Evolutionary conservation across 2,888 invertebrate genomes (phyloP), one percentile per base, ranked within the genome.

Genomic region (Troides oblongomaculatus): DNA sequence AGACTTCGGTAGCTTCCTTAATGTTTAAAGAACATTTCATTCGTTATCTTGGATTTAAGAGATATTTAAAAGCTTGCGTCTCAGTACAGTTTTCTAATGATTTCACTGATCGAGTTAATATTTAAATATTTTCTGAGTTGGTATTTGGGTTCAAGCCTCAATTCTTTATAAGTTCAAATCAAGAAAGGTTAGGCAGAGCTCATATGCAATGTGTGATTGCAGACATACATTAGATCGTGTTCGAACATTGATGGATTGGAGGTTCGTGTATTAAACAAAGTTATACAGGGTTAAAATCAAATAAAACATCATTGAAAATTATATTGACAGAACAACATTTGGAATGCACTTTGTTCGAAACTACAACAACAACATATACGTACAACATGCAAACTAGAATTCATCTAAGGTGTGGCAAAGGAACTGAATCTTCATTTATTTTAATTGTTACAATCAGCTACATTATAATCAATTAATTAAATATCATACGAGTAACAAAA

Each of bases 321-420:
- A 71, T 71, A 76, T 71, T 75, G 76, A 79, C 79, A 83, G 80
- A 82, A 76, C 79, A 75, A 79, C 80, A 82, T 78, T 75, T 75
- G 79, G 79, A 79, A 84, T 81, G 84, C 84, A 84, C 82, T 80
- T 81, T 83, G 83, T 81, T 80, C 81, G 78, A 79, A 78, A 81
- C 84, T 87, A 89, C 77, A 56, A 56, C 3, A 56, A 56, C 3
- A 56, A 56, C 30, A n/a, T 46, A 25, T 12, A 65, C 68, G 74
- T 77, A 84, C 81, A 77, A 77, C 92, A 91, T 92, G 92, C 92
- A 90, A 79, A 79, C 87, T 87, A 78, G n/a, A 64, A 90, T 88
- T 89, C 88, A 86, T 90, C 92, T 92, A 92, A 91, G 92, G 92
- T 92, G 92, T 92, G 92, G 92, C 92, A 92, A 92, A 92, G 91